These are phyloP conservation scores for Scomber colias DNA, from an alignment of 2,113 vertebrate genomes.

Conservation along the genomic window DNA sequence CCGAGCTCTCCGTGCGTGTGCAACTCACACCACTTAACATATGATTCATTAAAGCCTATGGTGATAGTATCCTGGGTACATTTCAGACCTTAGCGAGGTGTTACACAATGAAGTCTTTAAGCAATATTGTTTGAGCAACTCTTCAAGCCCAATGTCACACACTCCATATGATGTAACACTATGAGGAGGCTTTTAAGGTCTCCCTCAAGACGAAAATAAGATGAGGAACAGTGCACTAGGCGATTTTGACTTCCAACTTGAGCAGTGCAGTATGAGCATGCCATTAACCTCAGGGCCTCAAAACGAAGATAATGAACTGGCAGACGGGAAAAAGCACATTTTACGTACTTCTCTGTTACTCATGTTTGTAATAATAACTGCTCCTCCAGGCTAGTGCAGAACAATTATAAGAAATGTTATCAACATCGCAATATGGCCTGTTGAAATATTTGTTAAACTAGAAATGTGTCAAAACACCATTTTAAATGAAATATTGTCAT, in stretches of 20 bases:
- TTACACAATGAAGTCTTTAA: conserved; percentile 58
- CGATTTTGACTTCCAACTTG: not conserved
- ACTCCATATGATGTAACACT: conserved; percentile 35
- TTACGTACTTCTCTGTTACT: not conserved
- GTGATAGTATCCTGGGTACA: not conserved
- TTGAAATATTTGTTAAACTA: too few relatives aligned
- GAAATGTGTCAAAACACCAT: too few relatives aligned
- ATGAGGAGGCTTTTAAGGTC: not conserved
- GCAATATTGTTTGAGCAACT: conserved; percentile 52
- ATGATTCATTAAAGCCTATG: conserved; percentile 10
- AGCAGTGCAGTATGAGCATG: not conserved
- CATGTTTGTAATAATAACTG: conserved; percentile 7
- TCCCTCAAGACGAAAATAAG: conserved; percentile 9
- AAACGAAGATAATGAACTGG: conserved; percentile 34
- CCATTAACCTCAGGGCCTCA: conserved; percentile 16
- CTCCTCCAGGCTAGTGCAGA: not conserved
- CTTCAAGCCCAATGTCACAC: conserved; percentile 20
- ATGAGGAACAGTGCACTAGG: not conserved
- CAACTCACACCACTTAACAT: not conserved
- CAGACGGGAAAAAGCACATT: not conserved
- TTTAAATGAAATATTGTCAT: too few relatives aligned
- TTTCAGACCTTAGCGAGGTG: conserved; percentile 2
- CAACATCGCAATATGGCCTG: too few relatives aligned
- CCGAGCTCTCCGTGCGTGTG: not conserved
- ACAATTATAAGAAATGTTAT: too few relatives aligned